A percentile compares a stretch with the other conserved stretches of the same genome.
Evolutionary conservation across 2,888 invertebrate species (phyloP).

Genomic region (Cephus sareptanus): DNA sequence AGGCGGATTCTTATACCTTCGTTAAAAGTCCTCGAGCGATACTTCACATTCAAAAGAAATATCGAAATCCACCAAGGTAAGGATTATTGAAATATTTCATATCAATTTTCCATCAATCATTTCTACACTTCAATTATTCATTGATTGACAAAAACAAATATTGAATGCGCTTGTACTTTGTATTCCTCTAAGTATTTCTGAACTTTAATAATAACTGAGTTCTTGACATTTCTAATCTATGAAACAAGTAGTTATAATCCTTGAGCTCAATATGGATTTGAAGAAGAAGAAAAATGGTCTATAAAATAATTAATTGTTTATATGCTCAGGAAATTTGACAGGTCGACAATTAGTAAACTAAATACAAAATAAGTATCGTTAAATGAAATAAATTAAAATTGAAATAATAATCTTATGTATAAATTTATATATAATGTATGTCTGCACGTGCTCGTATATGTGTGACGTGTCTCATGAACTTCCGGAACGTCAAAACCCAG

Average conservation of each 20-base stretch:
- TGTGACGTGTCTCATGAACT: not conserved
- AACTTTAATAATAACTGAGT: not conserved
- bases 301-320: not conserved
- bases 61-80: slow-evolving; percentile 46
- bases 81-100: slow-evolving; percentile 2
- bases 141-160: not conserved
- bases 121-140: not conserved
- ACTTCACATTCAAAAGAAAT: slow-evolving; percentile 54
- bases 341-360: not conserved
- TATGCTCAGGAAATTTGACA: not conserved
- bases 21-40: slow-evolving; percentile 57
- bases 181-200: too few species aligned
- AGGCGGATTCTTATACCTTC: slow-evolving; percentile 49
- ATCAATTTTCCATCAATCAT: not conserved
- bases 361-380: not conserved
- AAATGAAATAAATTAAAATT: not conserved
- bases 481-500: not conserved
- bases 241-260: not conserved
- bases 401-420: not conserved
- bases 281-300: not conserved
- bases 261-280: not conserved
- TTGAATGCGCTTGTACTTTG: not conserved
- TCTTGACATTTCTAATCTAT: not conserved
- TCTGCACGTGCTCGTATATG: not conserved
- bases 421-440: not conserved